Conservation (phyloP, 1,140 invertebrate species). For the Drosophila ogumai region DNA sequence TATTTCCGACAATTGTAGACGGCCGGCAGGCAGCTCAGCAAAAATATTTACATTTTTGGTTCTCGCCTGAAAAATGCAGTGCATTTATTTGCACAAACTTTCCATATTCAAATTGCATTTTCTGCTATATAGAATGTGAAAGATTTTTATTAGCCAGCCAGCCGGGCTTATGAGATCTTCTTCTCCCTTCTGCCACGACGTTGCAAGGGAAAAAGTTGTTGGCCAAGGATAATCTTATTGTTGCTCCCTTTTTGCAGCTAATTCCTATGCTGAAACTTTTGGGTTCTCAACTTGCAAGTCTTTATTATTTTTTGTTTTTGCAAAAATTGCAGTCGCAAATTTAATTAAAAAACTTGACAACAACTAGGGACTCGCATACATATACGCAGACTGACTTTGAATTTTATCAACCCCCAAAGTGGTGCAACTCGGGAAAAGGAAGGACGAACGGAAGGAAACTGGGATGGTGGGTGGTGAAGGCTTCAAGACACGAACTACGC, state of each 20-base stretch:
- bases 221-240: slow-evolving; percentile 48
- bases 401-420: slow-evolving; percentile 40
- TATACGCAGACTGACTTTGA: slow-evolving; percentile 33
- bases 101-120: slow-evolving; percentile 39
- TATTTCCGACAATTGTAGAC: slow-evolving; percentile 42
- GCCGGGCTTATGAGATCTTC: slow-evolving; percentile 22
- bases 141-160: slow-evolving; percentile 39
- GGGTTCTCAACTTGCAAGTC: slow-evolving; percentile 14
- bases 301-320: slow-evolving; percentile 22
- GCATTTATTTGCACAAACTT: slow-evolving; percentile 35
- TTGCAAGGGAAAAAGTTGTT: slow-evolving; percentile 21
- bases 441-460: background rate
- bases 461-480: background rate
- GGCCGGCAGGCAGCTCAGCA: background rate
- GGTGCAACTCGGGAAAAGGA: slow-evolving; percentile 25
- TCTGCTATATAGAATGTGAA: slow-evolving; percentile 23
- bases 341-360: slow-evolving; percentile 62
- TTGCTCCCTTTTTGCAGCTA: slow-evolving; percentile 41
- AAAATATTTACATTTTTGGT: slow-evolving; percentile 38
- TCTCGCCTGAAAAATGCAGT: slow-evolving; percentile 19
- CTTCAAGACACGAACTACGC: slow-evolving; percentile 50
- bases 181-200: background rate
- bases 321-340: slow-evolving; percentile 39
- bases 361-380: slow-evolving; percentile 33
- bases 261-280: slow-evolving; percentile 31